phyloP scores from a whole-genome alignment of 2,888 invertebrate genomes.

The Nysson spinosus region DNA sequence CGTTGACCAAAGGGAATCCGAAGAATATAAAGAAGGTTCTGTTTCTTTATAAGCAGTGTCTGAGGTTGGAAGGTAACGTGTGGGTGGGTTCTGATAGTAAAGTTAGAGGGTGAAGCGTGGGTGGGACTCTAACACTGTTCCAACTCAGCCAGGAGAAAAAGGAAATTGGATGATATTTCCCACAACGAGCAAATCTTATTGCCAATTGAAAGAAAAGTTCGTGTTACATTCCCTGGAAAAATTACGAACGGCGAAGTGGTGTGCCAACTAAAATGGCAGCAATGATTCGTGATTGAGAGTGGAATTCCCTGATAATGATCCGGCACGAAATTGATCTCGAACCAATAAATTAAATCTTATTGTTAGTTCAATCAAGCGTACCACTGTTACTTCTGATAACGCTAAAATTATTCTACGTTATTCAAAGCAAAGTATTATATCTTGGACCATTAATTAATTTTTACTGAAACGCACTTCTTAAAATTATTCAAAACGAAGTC shows the following conservation, averaged over 20 bases:
- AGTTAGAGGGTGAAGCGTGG: conserved; percentile 57
- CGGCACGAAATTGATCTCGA: no score
- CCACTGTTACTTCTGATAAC: no score
- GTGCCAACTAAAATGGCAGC: conserved; percentile 60
- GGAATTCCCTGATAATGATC: no score
- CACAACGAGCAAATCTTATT: conserved; percentile 76
- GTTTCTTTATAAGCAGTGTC: conserved; percentile 34
- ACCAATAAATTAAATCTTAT: no score
- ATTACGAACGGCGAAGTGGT: conserved; percentile 63
- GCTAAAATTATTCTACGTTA: no score
- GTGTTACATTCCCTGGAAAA: conserved; percentile 73
- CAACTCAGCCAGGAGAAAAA: conserved; percentile 63
- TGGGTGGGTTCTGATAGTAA: conserved; percentile 43
- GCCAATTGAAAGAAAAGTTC: conserved; percentile 76
- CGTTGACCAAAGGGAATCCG: not conserved
- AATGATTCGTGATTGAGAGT: not conserved
- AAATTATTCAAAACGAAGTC: no score
- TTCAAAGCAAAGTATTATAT: no score
- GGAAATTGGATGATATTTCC: conserved; percentile 76
- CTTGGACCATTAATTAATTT: no score
- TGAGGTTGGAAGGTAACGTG: conserved; percentile 24
- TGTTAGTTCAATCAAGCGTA: no score
- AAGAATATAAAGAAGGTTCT: conserved; percentile 1
- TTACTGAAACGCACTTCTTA: no score
- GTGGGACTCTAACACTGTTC: conserved; percentile 59